phyloP scores from a whole-genome alignment of 2,797 vertebrate genomes.

The Cirrhinus mrigala region DNA sequence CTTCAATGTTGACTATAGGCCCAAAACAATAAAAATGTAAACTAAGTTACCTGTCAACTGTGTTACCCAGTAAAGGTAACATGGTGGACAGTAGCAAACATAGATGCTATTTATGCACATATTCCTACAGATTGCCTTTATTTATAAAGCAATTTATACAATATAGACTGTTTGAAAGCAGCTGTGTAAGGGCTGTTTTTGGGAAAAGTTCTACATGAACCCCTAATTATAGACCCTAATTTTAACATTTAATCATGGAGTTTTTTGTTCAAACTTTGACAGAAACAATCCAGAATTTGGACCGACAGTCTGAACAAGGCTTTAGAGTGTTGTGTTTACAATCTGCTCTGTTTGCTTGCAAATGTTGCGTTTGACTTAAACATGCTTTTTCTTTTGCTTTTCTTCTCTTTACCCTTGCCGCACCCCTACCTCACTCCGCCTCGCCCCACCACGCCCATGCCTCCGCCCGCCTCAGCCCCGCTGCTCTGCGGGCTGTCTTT shows the following conservation, averaged over 20 bases:
- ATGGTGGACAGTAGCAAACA: no score
- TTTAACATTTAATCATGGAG: neutral
- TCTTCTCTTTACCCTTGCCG: constrained; percentile 68
- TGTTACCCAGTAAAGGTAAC: no score
- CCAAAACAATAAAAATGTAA: no score
- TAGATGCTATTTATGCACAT: no score
- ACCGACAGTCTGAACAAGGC: neutral
- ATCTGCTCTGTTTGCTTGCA: constrained; percentile 52
- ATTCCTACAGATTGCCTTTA: no score
- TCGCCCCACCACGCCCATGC: constrained; percentile 57
- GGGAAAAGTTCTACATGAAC: no score
- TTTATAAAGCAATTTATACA: no score
- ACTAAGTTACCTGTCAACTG: no score
- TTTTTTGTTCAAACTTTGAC: neutral
- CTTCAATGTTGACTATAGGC: no score
- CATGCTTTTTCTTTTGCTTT: constrained; percentile 72
- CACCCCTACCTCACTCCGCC: constrained; percentile 74
- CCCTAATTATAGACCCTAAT: no score
- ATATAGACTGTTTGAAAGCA: no score
- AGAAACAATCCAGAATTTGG: neutral
- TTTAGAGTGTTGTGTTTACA: neutral
- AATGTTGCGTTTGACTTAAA: constrained; percentile 75
- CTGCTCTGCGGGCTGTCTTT: constrained; percentile 97
- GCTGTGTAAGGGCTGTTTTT: no score
- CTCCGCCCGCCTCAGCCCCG: constrained; percentile 85